These are phyloP conservation scores for Mimumesa dahlbomi DNA, from an alignment of 2,888 invertebrate genomes.

Conservation along the genomic window DNA sequence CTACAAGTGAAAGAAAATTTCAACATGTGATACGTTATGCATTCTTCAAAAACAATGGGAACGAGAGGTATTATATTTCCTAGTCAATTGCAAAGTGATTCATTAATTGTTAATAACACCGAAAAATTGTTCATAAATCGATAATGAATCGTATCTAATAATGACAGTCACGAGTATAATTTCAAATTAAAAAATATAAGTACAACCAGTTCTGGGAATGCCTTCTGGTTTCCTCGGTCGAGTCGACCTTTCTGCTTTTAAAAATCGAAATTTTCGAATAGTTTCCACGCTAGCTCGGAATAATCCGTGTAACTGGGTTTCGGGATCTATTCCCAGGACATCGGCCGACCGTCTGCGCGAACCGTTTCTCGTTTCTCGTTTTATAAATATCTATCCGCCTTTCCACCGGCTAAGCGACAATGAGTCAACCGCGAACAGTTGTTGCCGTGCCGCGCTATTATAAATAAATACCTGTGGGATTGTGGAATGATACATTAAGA, in stretches of 20 bases:
- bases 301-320: slow-evolving; percentile 72
- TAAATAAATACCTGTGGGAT: slow-evolving; percentile 36
- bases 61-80: too few relatives aligned
- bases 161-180: too few relatives aligned
- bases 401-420: slow-evolving; percentile 36
- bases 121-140: too few relatives aligned
- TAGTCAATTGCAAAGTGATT: too few relatives aligned
- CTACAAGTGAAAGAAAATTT: slow-evolving; percentile 1
- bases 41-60: too few relatives aligned
- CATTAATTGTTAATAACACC: too few relatives aligned
- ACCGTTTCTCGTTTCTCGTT: slow-evolving; percentile 62
- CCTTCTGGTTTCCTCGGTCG: slow-evolving; percentile 14
- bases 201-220: not conserved
- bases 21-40: not conserved
- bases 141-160: too few relatives aligned
- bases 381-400: slow-evolving; percentile 69
- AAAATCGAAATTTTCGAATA: slow-evolving; percentile 45
- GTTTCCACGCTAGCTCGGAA: slow-evolving; percentile 63
- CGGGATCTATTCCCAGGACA: slow-evolving; percentile 75
- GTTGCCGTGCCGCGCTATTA: slow-evolving; percentile 20
- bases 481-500: not conserved
- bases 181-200: too few relatives aligned
- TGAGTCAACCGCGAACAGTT: slow-evolving; percentile 47
- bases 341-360: slow-evolving; percentile 65
- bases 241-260: slow-evolving; percentile 1